Percentiles rank a stretch among this genome's conserved stretches.
phyloP scores from a whole-genome alignment of 2,113 vertebrate species.

The Oncorhynchus masou region DNA sequence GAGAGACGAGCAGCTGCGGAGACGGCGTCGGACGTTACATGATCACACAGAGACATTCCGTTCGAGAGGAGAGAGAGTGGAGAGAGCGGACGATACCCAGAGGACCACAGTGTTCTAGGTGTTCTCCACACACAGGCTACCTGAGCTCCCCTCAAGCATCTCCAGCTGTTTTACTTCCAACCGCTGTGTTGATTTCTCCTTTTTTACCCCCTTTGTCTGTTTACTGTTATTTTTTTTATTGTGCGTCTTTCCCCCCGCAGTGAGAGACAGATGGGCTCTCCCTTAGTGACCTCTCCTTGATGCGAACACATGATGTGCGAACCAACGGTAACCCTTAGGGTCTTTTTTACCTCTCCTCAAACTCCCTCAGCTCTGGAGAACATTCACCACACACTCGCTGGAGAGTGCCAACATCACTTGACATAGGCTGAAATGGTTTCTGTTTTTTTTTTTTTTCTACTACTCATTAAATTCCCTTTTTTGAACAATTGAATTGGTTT shows the following conservation, averaged over 20 bases:
- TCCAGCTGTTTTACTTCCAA: conserved; percentile 47
- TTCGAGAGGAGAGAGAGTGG: conserved; percentile 31
- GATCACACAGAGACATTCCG: conserved; percentile 48
- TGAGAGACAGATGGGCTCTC: conserved; percentile 30
- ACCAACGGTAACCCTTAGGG: conserved; percentile 16
- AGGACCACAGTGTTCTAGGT: conserved; percentile 22
- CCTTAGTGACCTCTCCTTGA: conserved; percentile 17
- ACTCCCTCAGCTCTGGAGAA: conserved; percentile 1
- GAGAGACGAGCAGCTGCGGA: conserved; percentile 22
- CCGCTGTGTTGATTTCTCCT: conserved; percentile 46
- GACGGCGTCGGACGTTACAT: conserved; percentile 15
- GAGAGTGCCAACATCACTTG: background rate
- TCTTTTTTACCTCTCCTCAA: conserved; percentile 6
- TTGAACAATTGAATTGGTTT: conserved; percentile 3
- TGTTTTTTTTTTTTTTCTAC: conserved; percentile 8
- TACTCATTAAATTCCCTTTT: conserved; percentile 40
- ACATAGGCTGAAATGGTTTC: conserved; percentile 6
- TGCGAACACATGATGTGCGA: conserved; percentile 1
- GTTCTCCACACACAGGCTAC: conserved; percentile 1
- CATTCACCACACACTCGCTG: conserved; percentile 17
- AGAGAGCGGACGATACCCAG: conserved; percentile 33
- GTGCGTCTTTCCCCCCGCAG: conserved; percentile 26
- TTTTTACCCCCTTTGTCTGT: conserved; percentile 17
- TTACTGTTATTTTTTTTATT: conserved; percentile 21
- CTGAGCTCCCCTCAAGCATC: conserved; percentile 26